Base-by-base conservation (phyloP, 1,140 invertebrate genomes). In the Teleogryllus occipitalis region DNA sequence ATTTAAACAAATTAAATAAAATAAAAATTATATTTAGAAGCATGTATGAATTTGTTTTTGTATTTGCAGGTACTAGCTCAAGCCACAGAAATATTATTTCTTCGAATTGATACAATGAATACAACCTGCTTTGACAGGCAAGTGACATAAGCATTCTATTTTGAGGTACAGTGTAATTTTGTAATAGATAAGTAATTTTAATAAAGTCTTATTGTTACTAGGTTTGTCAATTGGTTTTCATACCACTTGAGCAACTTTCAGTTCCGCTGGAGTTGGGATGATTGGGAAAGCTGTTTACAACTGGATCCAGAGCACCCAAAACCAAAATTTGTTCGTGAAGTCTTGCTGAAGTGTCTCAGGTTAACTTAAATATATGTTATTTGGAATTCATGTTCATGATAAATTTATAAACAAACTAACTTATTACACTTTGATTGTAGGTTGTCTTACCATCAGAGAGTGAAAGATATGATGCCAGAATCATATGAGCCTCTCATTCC, bases 201-300 rank as follows among this genome's bases (percentile, higher is more conserved):
- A 15, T 75, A 10, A n/a, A 39, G 27, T n/a, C 4, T 74, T 39
- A 39, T 10, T 77, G 27, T 75, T 84, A 39, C 7, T 80, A 92
- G 92, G 82, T 98, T 99, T 87, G 94, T 96, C 6, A 94, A 92
- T 84, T 99, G 98, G 98, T 99, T 99, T 88, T 92, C 96, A 0
- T 99, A 99, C 85, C 98, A 99, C 88, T 89, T 99, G 86, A 99
- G 97, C 85, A 99, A 99, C 87, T 99, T 99, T 84, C 97, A 99
- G 87, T 99, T 98, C 84, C 92, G 96, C 78, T 99, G 98, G 98
- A 97, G 95, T 5, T 99, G 98, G 98, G 95, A 97, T 83, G 96
- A 97, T 83, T 98, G 96, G 96, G 93, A 94, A 83, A 91, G 90
- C 74, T 95, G 94, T 83, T 87, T 96, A 46, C 90, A 93, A 82